Percentiles rank a stretch among this genome's conserved stretches.
Conservation (phyloP, 2,797 vertebrate genomes). For the Thaleichthys pacificus region DNA sequence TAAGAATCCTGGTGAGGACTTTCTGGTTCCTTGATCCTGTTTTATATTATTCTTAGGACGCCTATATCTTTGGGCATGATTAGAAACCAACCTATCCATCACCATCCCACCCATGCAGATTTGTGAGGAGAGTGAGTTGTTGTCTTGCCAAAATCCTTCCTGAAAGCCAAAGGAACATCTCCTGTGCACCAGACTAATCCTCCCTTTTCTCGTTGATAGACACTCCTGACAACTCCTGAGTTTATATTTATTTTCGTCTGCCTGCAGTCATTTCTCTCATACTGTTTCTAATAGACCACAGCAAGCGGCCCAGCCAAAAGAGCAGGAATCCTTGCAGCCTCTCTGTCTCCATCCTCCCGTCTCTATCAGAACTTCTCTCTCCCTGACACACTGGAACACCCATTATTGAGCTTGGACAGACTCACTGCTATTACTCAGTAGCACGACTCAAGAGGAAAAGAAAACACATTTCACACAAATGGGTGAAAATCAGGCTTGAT, state of each 20-base stretch:
- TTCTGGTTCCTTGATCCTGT: neutral
- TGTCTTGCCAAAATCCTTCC: neutral
- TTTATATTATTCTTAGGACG: too few relatives aligned
- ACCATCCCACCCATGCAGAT: neutral
- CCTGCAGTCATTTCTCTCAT: constrained; percentile 33
- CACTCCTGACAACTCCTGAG: constrained; percentile 28
- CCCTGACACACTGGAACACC: constrained; percentile 21
- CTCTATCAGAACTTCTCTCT: constrained; percentile 37
- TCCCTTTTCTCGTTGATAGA: constrained; percentile 22
- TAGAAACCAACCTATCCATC: too few relatives aligned
- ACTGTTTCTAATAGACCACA: constrained; percentile 39
- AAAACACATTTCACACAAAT: constrained; percentile 16
- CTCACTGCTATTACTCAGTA: constrained; percentile 9
- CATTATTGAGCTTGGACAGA: constrained; percentile 30
- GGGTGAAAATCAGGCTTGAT: constrained; percentile 5
- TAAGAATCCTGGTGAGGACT: constrained; percentile 19
- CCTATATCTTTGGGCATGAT: too few relatives aligned
- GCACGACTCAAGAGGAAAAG: constrained; percentile 1
- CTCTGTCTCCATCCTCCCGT: constrained; percentile 23
- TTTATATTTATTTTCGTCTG: constrained; percentile 21
- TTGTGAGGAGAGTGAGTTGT: constrained; percentile 15
- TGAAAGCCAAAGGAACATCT: neutral
- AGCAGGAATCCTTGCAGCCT: constrained; percentile 25
- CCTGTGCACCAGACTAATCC: constrained; percentile 10
- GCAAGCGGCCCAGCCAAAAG: constrained; percentile 26